phyloP scores from a whole-genome alignment of 2,113 vertebrate genomes.

The Pedetes capensis region DNA sequence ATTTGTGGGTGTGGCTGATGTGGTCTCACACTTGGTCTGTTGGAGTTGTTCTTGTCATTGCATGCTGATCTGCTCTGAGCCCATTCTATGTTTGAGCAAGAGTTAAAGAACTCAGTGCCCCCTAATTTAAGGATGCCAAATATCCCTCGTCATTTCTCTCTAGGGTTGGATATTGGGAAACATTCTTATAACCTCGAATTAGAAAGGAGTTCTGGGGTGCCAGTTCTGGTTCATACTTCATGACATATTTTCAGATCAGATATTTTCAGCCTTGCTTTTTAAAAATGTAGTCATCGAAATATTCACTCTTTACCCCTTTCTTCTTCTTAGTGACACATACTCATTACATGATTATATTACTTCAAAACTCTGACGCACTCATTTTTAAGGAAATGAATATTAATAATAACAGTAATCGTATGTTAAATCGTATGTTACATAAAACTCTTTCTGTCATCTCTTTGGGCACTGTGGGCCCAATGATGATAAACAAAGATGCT shows the following conservation, averaged over 20 bases:
- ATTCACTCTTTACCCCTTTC: neutral
- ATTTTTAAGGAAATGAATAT: constrained; percentile 39
- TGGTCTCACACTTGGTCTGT: neutral
- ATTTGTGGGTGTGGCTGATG: neutral
- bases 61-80: neutral
- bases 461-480: neutral
- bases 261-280: neutral
- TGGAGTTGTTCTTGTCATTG: neutral
- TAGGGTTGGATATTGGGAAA: neutral
- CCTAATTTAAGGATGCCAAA: rapidly evolving
- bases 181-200: neutral
- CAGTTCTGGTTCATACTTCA: neutral
- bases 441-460: constrained; percentile 37
- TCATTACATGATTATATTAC: neutral
- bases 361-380: neutral
- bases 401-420: constrained; percentile 24
- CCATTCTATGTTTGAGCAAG: neutral
- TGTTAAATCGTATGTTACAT: too few relatives aligned
- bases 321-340: neutral
- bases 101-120: neutral
- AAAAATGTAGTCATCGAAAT: neutral
- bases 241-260: neutral
- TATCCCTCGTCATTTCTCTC: neutral
- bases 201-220: neutral
- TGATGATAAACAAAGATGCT: neutral